Conservation (phyloP, 2,888 invertebrate species). For the Drosophila testacea region DNA sequence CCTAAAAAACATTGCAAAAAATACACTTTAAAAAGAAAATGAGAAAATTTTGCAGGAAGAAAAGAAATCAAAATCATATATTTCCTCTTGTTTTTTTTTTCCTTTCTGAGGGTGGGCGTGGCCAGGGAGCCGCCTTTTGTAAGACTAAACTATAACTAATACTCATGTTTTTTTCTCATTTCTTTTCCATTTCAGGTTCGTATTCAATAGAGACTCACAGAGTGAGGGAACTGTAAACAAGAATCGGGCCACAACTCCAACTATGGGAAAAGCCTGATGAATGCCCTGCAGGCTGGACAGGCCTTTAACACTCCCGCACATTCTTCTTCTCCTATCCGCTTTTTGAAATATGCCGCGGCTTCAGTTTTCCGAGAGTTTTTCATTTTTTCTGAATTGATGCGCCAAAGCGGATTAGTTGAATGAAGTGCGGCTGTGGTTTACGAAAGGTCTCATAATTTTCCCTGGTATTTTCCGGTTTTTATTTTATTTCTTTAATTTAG, state of each 20-base stretch:
- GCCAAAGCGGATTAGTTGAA: slow-evolving; percentile 71
- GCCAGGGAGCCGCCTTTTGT: slow-evolving; percentile 58
- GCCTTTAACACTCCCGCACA: slow-evolving; percentile 16
- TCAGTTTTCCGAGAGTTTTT: slow-evolving; percentile 32
- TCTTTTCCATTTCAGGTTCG: slow-evolving; percentile 65
- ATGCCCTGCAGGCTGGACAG: slow-evolving; percentile 48
- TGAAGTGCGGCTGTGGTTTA: slow-evolving; percentile 22
- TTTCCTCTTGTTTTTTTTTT: not conserved
- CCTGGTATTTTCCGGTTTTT: slow-evolving; percentile 37
- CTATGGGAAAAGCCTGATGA: slow-evolving; percentile 59
- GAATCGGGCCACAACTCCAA: slow-evolving; percentile 21
- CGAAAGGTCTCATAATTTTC: slow-evolving; percentile 44
- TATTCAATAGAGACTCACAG: slow-evolving; percentile 48
- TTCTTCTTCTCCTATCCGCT: slow-evolving; percentile 9
- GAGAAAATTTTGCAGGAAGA: slow-evolving; percentile 19
- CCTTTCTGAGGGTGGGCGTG: slow-evolving; percentile 43
- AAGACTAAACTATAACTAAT: slow-evolving; percentile 52
- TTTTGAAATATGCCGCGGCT: slow-evolving; percentile 54
- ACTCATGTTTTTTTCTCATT: slow-evolving; percentile 41
- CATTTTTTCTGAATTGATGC: slow-evolving; percentile 58
- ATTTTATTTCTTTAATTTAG: slow-evolving; percentile 55
- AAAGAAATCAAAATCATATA: slow-evolving; percentile 44
- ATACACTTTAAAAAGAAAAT: slow-evolving; percentile 27
- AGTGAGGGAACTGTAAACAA: slow-evolving; percentile 29
- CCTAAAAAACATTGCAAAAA: slow-evolving; percentile 18